Conservation (phyloP, 2,113 vertebrate species). For the Entosphenus tridentatus region DNA sequence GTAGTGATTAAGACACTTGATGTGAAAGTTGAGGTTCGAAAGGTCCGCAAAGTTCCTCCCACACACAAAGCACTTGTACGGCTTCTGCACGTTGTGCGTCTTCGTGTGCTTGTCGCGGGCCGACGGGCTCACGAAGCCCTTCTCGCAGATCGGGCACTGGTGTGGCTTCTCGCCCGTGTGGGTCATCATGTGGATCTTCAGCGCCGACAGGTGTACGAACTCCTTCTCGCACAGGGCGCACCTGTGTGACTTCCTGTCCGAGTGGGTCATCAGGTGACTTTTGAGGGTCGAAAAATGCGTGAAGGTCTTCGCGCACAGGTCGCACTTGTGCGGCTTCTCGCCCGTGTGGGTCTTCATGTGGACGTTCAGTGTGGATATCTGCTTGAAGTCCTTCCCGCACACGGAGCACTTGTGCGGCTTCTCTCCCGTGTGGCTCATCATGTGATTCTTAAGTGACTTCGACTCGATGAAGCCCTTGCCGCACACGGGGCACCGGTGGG, state of each 20-base stretch:
- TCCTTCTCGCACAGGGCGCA: background rate
- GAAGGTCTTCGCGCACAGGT: conserved; percentile 4
- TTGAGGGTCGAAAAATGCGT: background rate
- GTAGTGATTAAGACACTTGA: conserved; percentile 39
- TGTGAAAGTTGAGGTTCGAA: conserved; percentile 53
- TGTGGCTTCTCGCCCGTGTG: background rate
- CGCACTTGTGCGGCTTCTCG: conserved; percentile 1
- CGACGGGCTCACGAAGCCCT: conserved; percentile 35
- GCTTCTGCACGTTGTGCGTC: conserved; percentile 48
- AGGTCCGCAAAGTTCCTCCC: conserved; percentile 53
- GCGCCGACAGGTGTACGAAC: background rate
- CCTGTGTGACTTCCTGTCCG: background rate
- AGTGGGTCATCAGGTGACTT: background rate
- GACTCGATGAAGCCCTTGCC: conserved; percentile 1
- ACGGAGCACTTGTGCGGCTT: background rate
- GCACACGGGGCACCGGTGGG: background rate
- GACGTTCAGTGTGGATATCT: background rate
- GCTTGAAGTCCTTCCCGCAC: conserved; percentile 3
- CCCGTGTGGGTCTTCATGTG: conserved; percentile 26
- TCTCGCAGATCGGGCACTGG: conserved; percentile 2
- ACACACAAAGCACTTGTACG: conserved; percentile 45
- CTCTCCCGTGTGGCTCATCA: conserved; percentile 4
- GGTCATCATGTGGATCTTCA: conserved; percentile 2
- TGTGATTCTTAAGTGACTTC: background rate
- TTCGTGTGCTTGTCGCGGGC: conserved; percentile 67